Percentiles rank a stretch among this genome's conserved stretches.
Conservation (phyloP, 1,140 invertebrate genomes). For the Drosophila ercepeae region DNA sequence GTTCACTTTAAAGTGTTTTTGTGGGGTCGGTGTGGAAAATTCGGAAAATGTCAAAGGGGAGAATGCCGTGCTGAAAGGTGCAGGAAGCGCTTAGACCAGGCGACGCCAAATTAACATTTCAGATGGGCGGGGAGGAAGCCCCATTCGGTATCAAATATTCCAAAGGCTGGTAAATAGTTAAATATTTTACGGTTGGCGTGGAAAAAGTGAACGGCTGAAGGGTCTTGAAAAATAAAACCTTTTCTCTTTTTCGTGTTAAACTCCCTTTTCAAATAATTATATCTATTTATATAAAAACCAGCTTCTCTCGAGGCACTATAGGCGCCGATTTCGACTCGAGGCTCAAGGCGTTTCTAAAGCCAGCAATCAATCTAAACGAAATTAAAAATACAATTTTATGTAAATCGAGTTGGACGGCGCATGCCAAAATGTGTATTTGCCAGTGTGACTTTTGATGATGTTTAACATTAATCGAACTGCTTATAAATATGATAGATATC, state of each 20-base stretch:
- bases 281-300: constrained; percentile 33
- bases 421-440: constrained; percentile 70
- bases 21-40: constrained; percentile 28
- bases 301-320: constrained; percentile 28
- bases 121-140: neutral
- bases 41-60: constrained; percentile 61
- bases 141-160: constrained; percentile 8
- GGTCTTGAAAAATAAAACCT: neutral
- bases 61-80: constrained; percentile 19
- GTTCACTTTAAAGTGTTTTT: constrained; percentile 62
- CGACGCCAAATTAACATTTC: constrained; percentile 59
- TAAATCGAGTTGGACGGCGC: constrained; percentile 53
- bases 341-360: constrained; percentile 51
- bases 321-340: constrained; percentile 43
- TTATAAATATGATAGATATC: constrained; percentile 77
- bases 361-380: constrained; percentile 62
- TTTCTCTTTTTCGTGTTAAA: neutral
- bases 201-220: neutral
- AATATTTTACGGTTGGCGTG: neutral
- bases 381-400: constrained; percentile 59
- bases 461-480: constrained; percentile 76
- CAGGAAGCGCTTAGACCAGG: constrained; percentile 57
- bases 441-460: constrained; percentile 75
- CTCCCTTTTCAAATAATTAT: constrained; percentile 4
- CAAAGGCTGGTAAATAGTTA: constrained; percentile 9